These are phyloP conservation scores for Pterobdella sp. DNA, from an alignment of 2,888 invertebrate species.

Conservation along the genomic window DNA sequence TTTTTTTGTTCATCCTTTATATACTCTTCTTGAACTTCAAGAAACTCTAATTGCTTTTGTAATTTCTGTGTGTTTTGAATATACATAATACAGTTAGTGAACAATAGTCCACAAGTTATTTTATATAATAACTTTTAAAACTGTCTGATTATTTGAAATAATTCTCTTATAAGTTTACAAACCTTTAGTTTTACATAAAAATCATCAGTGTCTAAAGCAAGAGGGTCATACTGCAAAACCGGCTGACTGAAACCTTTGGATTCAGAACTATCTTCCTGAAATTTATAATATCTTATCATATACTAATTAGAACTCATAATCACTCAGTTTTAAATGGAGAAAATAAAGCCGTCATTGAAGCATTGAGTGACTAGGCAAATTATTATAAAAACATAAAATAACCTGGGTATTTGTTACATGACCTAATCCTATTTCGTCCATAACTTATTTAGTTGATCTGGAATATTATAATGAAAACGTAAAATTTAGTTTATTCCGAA, in stretches of 20 bases:
- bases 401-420: background rate
- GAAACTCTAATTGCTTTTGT: slow-evolving; percentile 77
- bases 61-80: slow-evolving; percentile 63
- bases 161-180: background rate
- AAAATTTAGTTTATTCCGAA: background rate
- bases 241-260: slow-evolving; percentile 9
- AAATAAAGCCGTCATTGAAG: too few species aligned
- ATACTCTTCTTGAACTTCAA: slow-evolving; percentile 97
- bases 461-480: background rate
- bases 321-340: background rate
- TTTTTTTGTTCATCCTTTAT: slow-evolving; percentile 98
- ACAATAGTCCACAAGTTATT: too few species aligned
- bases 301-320: background rate
- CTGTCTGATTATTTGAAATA: background rate
- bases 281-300: background rate
- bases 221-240: slow-evolving; percentile 38
- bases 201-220: slow-evolving; percentile 72
- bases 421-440: slow-evolving; percentile 15
- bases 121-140: background rate
- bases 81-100: too few species aligned
- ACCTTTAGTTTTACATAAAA: slow-evolving; percentile 91
- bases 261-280: slow-evolving; percentile 24
- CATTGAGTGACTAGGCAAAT: background rate
- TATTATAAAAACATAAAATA: background rate
- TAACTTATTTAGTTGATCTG: background rate